These are phyloP conservation scores for Ancistrus triradiatus DNA, from an alignment of 2,113 vertebrate species.

Conservation along the genomic window DNA sequence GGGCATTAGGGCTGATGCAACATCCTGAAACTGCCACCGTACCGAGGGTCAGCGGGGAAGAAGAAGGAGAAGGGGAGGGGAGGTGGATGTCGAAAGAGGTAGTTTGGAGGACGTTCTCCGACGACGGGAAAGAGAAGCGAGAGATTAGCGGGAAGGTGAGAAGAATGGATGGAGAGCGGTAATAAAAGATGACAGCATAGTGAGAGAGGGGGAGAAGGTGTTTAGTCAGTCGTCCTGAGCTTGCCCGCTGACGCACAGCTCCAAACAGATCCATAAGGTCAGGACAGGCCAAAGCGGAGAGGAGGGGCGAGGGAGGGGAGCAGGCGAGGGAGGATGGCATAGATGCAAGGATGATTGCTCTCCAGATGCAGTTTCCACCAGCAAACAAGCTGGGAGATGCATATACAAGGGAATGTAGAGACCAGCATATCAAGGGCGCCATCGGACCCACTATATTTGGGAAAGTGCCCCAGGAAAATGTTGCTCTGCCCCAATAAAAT, in stretches of 20 bases:
- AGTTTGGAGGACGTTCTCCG: slow-evolving; percentile 24
- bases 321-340: slow-evolving; percentile 15
- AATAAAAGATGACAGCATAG: slow-evolving; percentile 27
- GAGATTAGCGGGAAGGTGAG: slow-evolving; percentile 17
- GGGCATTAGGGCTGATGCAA: slow-evolving; percentile 37
- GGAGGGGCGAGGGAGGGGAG: slow-evolving; percentile 38
- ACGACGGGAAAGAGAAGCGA: slow-evolving; percentile 10
- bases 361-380: too few species aligned
- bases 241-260: slow-evolving; percentile 29
- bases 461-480: too few species aligned
- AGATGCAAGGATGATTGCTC: too few species aligned
- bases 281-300: slow-evolving; percentile 32
- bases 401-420: too few species aligned
- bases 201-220: slow-evolving; percentile 51
- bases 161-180: slow-evolving; percentile 23
- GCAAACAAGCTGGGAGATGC: too few species aligned
- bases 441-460: too few species aligned
- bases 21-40: slow-evolving; percentile 48
- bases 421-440: too few species aligned
- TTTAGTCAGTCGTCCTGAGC: slow-evolving; percentile 33
- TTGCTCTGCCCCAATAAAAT: too few species aligned
- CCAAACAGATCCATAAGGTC: slow-evolving; percentile 43
- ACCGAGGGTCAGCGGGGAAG: slow-evolving; percentile 33
- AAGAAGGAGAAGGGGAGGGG: slow-evolving; percentile 6
- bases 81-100: not conserved